Evolutionary conservation across 2,113 vertebrate genomes (phyloP), one percentile per base, ranked within the genome.

Genomic region (Platycercus adscitus): DNA sequence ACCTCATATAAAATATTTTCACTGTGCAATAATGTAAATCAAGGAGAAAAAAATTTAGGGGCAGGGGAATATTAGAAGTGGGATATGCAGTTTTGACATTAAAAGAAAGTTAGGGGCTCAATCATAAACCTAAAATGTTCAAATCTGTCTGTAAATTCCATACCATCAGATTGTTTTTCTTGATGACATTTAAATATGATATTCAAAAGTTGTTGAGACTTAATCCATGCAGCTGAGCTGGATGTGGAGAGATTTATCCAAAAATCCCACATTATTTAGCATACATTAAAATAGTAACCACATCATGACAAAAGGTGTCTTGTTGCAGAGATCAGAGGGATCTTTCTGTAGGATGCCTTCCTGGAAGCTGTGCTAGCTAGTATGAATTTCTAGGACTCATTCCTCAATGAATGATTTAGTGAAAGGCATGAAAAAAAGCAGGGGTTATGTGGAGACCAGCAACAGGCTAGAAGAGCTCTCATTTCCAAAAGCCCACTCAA

Each of bases 261-360:
- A 93, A 94, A 95, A 28, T 92, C 37, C 50, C 50, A 77, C 70
- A 81, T 96, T 85, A 87, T 66, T 94, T 96, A 85, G 24, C 66
- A 82, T 91, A 81, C 33, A 86, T 83, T 89, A 95, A 85, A 81
- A 71, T 86, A 94, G 90, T 88, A 90, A 72, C 49, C 76, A 71
- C 35, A 26, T 69, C 52, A 64, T 53, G 11, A 89, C 28, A 78
- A 84, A 88, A 87, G 47, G 23, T 50, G 35, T 81, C 58, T 81
- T 86, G 10, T 63, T 86, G 44, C 37, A 63, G 33, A 83, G 52
- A 73, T 66, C 4, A 81, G 79, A 43, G 58, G 81, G 6, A 37
- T 24, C 60, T 75, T 86, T 70, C 17, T 16, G 18, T 13, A 29
- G 18, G 33, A 55, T 85, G 43, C 29, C 35, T 70, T 13, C 17